phyloP scores from a whole-genome alignment of 2,888 invertebrate species.

The Podotricha telesiphe region DNA sequence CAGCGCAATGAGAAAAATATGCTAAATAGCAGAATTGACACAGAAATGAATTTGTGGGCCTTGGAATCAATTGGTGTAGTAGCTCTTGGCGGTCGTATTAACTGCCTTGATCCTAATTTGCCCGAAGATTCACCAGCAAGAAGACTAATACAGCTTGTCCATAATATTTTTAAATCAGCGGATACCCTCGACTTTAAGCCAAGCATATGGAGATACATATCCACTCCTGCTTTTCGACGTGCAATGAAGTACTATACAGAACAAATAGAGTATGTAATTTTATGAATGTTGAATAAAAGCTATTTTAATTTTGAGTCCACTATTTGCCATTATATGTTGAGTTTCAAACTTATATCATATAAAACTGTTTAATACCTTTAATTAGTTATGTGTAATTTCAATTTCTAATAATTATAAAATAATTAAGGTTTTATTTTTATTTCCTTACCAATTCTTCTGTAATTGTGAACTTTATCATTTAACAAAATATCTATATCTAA shows the following conservation, averaged over 20 bases:
- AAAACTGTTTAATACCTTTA: too few species aligned
- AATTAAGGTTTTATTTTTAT: too few species aligned
- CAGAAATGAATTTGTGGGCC: constrained; percentile 85
- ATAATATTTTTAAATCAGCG: constrained; percentile 55
- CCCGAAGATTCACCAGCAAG: constrained; percentile 58
- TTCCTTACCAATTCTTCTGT: too few species aligned
- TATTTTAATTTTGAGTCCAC: too few species aligned
- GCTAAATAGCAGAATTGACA: constrained; percentile 79
- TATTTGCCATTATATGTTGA: too few species aligned
- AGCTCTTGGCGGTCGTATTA: constrained; percentile 64
- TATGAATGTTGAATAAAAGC: too few species aligned
- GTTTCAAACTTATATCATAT: too few species aligned
- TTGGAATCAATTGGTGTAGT: constrained; percentile 80
- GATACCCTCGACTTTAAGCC: constrained; percentile 64
- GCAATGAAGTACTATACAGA: constrained; percentile 64
- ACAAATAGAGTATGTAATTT: constrained; percentile 57
- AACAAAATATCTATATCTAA: too few species aligned
- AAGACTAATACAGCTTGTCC: constrained; percentile 59
- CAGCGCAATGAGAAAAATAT: constrained; percentile 78
- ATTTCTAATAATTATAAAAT: too few species aligned
- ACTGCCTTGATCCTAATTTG: constrained; percentile 60
- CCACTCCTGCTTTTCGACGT: constrained; percentile 60
- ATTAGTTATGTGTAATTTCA: too few species aligned
- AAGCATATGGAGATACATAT: constrained; percentile 58
- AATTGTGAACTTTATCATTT: too few species aligned